These are phyloP conservation scores for Dermochelys coriacea DNA, from an alignment of 2,797 vertebrate species.

Conservation along the genomic window DNA sequence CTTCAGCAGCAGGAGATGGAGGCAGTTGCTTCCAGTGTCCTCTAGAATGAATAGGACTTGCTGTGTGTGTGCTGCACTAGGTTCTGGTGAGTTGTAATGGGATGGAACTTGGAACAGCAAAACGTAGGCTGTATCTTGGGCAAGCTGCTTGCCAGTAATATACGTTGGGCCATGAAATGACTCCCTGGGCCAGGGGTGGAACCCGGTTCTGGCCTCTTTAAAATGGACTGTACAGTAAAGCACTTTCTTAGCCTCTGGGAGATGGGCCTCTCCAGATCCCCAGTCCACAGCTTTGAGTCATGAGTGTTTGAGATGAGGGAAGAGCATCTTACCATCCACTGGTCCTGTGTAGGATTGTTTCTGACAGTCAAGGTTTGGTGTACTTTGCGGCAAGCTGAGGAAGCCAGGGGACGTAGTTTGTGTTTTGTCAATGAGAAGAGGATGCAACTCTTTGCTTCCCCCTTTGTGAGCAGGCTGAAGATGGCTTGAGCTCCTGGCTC, in stretches of 20 bases:
- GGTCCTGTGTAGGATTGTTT: not conserved
- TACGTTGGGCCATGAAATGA: accelerated
- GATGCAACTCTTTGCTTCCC: not conserved
- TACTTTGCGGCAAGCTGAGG: not conserved
- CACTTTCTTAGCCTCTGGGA: accelerated
- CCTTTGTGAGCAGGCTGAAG: not conserved
- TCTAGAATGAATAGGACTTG: accelerated
- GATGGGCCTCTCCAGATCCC: accelerated
- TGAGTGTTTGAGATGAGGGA: not conserved
- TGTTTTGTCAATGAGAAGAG: not conserved
- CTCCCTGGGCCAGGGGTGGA: not conserved
- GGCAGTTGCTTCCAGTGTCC: not conserved
- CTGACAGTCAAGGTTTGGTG: not conserved
- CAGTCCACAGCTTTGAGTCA: not conserved
- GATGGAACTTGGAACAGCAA: not conserved
- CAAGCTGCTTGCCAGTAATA: accelerated
- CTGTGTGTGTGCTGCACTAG: accelerated
- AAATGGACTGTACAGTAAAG: not conserved
- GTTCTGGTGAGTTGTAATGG: accelerated
- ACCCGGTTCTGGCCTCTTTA: not conserved
- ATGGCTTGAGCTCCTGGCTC: not conserved
- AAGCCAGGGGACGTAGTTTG: not conserved
- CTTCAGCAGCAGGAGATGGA: not conserved
- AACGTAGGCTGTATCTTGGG: not conserved
- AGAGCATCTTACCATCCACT: not conserved